A percentile compares a stretch with the other conserved stretches of the same genome.
phyloP scores from a whole-genome alignment of 2,797 vertebrate species.

The Myotis planiceps region DNA sequence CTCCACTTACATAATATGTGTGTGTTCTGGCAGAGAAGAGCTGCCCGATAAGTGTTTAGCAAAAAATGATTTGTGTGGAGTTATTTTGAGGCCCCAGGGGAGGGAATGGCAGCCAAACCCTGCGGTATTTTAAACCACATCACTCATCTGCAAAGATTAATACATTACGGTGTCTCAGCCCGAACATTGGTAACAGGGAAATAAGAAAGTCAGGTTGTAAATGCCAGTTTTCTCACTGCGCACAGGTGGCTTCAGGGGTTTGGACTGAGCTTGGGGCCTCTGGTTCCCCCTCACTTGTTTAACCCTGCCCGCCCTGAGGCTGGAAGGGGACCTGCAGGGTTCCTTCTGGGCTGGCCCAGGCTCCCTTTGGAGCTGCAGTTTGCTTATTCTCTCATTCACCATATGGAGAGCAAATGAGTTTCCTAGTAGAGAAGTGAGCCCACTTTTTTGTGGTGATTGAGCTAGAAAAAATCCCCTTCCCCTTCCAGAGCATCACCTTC shows the following conservation, averaged over 20 bases:
- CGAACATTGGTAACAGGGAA: slow-evolving; percentile 52
- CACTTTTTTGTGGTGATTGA: not conserved
- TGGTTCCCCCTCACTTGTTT: not conserved
- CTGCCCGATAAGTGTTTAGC: slow-evolving; percentile 69
- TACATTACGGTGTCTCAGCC: slow-evolving; percentile 68
- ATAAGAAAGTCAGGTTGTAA: slow-evolving; percentile 21
- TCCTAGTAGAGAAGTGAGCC: not conserved
- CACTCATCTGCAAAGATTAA: slow-evolving; percentile 82
- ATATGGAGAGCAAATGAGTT: not conserved
- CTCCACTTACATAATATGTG: slow-evolving; percentile 60
- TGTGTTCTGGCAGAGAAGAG: slow-evolving; percentile 49
- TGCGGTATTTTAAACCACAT: slow-evolving; percentile 81
- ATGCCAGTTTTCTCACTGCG: not conserved
- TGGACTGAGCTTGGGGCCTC: not conserved
- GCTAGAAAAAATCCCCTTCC: not conserved
- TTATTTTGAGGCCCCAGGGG: slow-evolving; percentile 77
- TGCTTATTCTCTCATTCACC: not conserved
- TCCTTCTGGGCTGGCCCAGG: not conserved
- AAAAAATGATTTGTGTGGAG: slow-evolving; percentile 78
- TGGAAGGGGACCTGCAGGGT: accelerated
- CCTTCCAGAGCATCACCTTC: not conserved
- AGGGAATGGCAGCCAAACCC: slow-evolving; percentile 71
- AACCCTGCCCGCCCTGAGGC: not conserved
- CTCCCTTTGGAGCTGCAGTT: not conserved
- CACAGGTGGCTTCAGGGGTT: slow-evolving; percentile 24